phyloP scores from a whole-genome alignment of 2,888 invertebrate genomes.

The Ethmia dodecea region DNA sequence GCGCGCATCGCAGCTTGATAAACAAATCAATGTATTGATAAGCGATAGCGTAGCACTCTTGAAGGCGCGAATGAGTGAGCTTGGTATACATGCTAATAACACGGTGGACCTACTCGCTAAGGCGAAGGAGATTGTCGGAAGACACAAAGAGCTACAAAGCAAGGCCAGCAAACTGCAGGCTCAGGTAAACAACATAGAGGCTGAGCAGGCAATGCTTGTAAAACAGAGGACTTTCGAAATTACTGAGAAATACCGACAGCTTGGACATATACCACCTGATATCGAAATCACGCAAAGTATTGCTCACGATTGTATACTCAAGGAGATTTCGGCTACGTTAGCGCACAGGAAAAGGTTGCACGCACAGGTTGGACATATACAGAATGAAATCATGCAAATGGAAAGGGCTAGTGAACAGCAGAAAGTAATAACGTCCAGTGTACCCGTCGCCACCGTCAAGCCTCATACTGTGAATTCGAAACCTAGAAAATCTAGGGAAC shows the following conservation, averaged over 20 bases:
- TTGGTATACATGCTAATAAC: constrained; percentile 92
- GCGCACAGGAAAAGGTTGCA: constrained; percentile 91
- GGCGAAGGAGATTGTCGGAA: constrained; percentile 94
- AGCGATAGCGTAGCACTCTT: constrained; percentile 94
- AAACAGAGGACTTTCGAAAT: constrained; percentile 86
- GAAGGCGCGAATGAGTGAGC: constrained; percentile 93
- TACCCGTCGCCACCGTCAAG: constrained; percentile 64
- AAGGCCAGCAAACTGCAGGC: constrained; percentile 91
- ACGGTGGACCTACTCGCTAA: constrained; percentile 91
- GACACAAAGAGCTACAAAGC: constrained; percentile 94
- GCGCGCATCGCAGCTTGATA: constrained; percentile 92
- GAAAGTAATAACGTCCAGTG: constrained; percentile 58
- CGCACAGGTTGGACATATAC: constrained; percentile 86
- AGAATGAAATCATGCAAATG: constrained; percentile 85
- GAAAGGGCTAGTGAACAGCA: constrained; percentile 84
- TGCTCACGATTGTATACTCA: constrained; percentile 89
- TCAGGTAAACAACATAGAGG: constrained; percentile 85
- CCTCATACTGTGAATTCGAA: constrained; percentile 57
- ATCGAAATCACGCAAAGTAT: constrained; percentile 81
- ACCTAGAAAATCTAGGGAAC: constrained; percentile 79
- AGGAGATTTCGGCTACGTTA: constrained; percentile 91
- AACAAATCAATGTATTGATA: constrained; percentile 94
- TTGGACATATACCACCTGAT: constrained; percentile 72
- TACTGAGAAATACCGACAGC: constrained; percentile 82
- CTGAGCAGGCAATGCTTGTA: constrained; percentile 85